A percentile compares a stretch with the other conserved stretches of the same genome.
These are phyloP conservation scores for Melipona beecheii DNA, from an alignment of 2,888 invertebrate genomes.

Conservation along the genomic window DNA sequence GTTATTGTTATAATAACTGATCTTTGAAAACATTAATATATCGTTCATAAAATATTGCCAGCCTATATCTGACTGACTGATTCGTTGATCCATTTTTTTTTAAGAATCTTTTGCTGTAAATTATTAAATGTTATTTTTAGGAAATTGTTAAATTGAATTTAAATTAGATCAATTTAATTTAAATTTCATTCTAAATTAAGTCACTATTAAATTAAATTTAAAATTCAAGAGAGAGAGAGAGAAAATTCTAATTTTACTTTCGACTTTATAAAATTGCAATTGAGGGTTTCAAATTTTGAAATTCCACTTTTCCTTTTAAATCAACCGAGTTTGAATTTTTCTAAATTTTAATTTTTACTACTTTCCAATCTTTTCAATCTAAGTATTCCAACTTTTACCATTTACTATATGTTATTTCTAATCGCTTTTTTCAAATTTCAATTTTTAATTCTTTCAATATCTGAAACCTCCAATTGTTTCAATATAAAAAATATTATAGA, in stretches of 20 bases:
- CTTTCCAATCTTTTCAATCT: too few species aligned
- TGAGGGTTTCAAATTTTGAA: not conserved
- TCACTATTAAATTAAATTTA: too few species aligned
- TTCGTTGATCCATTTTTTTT: not conserved
- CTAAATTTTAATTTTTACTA: too few species aligned
- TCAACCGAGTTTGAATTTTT: not conserved
- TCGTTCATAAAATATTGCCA: not conserved
- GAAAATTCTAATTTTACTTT: not conserved
- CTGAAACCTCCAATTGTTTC: not conserved
- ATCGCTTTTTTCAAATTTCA: not conserved
- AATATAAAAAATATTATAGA: rapidly evolving
- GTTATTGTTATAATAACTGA: not conserved
- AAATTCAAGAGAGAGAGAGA: not conserved
- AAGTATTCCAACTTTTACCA: too few species aligned
- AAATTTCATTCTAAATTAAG: too few species aligned
- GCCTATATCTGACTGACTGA: not conserved
- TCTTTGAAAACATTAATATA: not conserved
- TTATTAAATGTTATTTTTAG: not conserved
- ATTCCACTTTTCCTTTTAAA: not conserved
- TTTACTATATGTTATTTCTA: not conserved
- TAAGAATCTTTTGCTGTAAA: not conserved
- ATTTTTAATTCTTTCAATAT: not conserved
- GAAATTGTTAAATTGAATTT: too few species aligned
- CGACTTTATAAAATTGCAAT: not conserved
- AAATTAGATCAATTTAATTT: too few species aligned